phyloP scores from a whole-genome alignment of 2,113 vertebrate genomes.

The Mirza zaza region DNA sequence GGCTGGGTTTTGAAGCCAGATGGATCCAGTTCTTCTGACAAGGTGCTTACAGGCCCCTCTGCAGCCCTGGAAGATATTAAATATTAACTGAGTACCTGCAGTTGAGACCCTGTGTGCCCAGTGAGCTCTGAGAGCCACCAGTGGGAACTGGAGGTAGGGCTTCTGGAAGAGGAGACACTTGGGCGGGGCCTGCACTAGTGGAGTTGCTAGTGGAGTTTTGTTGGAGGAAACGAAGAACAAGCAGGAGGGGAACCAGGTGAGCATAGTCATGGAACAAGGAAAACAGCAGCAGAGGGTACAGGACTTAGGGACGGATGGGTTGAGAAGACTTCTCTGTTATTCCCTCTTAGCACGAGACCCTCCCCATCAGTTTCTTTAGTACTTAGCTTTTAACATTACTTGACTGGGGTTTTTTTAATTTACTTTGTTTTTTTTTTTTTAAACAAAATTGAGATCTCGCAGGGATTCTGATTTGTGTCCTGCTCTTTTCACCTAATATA shows the following conservation, averaged over 20 bases:
- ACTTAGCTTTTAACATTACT: not conserved
- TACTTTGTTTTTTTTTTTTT: not conserved
- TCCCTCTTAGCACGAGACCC: not conserved
- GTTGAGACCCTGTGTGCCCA: not conserved
- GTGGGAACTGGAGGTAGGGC: not conserved
- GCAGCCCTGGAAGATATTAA: not conserved
- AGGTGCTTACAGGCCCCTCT: accelerated
- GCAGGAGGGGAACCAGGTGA: not conserved
- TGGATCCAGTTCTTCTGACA: not conserved
- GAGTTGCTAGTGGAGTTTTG: not conserved
- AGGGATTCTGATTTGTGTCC: not conserved
- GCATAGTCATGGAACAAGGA: not conserved
- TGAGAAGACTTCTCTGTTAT: not conserved
- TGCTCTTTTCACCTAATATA: not conserved
- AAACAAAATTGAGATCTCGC: not conserved
- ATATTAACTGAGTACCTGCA: not conserved
- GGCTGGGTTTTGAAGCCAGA: not conserved
- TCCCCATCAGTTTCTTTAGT: not conserved
- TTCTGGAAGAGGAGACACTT: not conserved
- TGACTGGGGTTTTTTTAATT: not conserved
- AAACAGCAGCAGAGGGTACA: not conserved
- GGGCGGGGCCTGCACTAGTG: not conserved
- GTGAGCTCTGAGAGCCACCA: not conserved
- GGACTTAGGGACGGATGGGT: not conserved
- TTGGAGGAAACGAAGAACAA: not conserved